Evolutionary conservation across 2,113 vertebrate genomes (phyloP).

Genomic region (Tetraodon nigroviridis): DNA sequence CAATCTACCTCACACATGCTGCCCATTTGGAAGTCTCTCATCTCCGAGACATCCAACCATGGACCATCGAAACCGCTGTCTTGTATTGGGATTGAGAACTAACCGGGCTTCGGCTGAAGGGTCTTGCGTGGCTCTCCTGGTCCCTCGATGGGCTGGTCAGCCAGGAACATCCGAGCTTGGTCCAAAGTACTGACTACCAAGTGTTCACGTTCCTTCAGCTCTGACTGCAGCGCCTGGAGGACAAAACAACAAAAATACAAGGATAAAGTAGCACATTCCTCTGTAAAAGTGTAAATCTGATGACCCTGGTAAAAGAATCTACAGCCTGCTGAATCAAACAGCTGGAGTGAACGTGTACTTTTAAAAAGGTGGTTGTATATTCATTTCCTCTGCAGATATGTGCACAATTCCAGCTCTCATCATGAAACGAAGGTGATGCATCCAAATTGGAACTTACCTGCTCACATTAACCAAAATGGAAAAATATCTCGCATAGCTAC

Average conservation of each 20-base stretch:
- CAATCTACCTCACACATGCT: not conserved
- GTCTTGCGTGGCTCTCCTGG: conserved; percentile 90
- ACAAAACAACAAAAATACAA: conserved; percentile 11
- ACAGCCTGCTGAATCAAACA: not conserved
- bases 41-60: not conserved
- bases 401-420: conserved; percentile 7
- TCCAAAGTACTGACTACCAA: conserved; percentile 84
- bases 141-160: conserved; percentile 94
- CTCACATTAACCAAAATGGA: too few species aligned
- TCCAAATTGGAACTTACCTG: conserved; percentile 28
- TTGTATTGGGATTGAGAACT: conserved; percentile 15
- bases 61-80: not conserved
- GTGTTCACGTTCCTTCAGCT: conserved; percentile 89
- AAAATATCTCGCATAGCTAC: too few species aligned
- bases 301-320: not conserved
- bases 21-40: too few species aligned
- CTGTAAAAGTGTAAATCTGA: not conserved
- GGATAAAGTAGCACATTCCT: not conserved
- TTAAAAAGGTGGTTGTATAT: not conserved
- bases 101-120: conserved; percentile 86
- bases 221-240: conserved; percentile 79
- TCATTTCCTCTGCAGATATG: conserved; percentile 35
- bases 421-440: not conserved
- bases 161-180: conserved; percentile 90
- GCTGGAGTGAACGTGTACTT: not conserved